Evolutionary conservation across 2,113 vertebrate species (phyloP).

Genomic region (Solea senegalensis): DNA sequence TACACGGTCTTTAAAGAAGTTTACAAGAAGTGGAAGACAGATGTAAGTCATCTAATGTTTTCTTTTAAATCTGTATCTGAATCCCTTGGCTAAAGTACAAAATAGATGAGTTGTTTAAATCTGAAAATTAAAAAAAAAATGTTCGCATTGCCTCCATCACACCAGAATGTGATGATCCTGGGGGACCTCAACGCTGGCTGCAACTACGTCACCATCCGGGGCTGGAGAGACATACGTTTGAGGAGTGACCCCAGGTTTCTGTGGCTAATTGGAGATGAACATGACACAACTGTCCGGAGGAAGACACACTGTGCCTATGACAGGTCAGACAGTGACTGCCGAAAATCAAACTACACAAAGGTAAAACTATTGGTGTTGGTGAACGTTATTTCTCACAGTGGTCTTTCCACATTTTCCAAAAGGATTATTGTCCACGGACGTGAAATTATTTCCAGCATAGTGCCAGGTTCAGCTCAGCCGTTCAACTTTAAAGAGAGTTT

Average conservation of each 20-base stretch:
- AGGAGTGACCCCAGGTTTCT: slow-evolving; percentile 78
- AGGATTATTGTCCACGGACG: slow-evolving; percentile 88
- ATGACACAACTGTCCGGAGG: slow-evolving; percentile 85
- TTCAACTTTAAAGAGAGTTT: slow-evolving; percentile 86
- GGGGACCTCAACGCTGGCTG: slow-evolving; percentile 90
- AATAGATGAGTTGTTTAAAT: not conserved
- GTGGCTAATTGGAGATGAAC: slow-evolving; percentile 88
- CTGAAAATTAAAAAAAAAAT: slow-evolving; percentile 9
- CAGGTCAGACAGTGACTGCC: slow-evolving; percentile 78
- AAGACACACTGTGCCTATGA: slow-evolving; percentile 86
- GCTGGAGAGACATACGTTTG: slow-evolving; percentile 81
- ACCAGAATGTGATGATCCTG: slow-evolving; percentile 85
- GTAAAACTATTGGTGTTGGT: not conserved
- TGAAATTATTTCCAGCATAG: slow-evolving; percentile 74
- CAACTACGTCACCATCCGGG: slow-evolving; percentile 82
- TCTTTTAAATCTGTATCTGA: not conserved
- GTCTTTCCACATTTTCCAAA: not conserved
- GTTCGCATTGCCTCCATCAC: not conserved
- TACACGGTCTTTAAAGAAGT: slow-evolving; percentile 79
- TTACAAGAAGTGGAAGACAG: slow-evolving; percentile 78
- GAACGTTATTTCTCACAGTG: not conserved
- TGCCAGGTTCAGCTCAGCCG: slow-evolving; percentile 80
- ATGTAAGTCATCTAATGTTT: slow-evolving; percentile 61
- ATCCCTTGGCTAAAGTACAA: not conserved
- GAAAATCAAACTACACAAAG: not conserved